phyloP scores from a whole-genome alignment of 2,888 invertebrate genomes.

The Cephus pulcher region DNA sequence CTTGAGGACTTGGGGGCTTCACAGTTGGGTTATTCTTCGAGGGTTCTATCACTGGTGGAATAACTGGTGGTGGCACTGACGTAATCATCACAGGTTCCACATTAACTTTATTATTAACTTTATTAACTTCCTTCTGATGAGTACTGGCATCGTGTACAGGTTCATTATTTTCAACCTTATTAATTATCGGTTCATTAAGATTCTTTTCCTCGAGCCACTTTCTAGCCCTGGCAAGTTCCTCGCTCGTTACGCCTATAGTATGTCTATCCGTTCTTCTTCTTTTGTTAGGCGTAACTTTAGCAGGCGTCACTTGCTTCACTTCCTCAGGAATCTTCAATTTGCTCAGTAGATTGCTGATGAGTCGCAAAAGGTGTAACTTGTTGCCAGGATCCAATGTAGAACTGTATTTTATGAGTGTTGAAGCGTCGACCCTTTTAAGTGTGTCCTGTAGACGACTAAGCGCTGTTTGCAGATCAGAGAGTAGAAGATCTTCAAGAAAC shows the following conservation, averaged over 20 bases:
- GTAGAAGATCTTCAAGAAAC: conserved; percentile 72
- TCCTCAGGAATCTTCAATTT: conserved; percentile 63
- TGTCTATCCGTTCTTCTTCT: conserved; percentile 78
- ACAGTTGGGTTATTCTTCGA: neutral
- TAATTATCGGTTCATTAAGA: conserved; percentile 17
- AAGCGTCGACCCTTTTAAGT: conserved; percentile 69
- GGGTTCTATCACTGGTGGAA: neutral
- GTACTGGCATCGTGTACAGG: neutral
- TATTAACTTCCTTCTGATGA: neutral
- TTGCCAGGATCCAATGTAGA: conserved; percentile 68
- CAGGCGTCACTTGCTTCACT: conserved; percentile 58
- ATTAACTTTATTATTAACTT: neutral
- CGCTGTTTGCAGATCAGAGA: conserved; percentile 83
- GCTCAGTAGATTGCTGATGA: conserved; percentile 78
- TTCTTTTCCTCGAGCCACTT: conserved; percentile 76
- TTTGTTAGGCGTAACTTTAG: conserved; percentile 54
- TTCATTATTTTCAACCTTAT: neutral
- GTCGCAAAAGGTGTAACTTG: conserved; percentile 73
- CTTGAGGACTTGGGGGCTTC: neutral
- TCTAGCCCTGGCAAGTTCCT: conserved; percentile 83
- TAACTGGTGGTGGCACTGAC: conserved; percentile 4
- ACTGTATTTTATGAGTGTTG: conserved; percentile 69
- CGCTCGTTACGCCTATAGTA: conserved; percentile 85
- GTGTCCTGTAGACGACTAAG: conserved; percentile 81
- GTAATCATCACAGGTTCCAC: neutral